A percentile compares a stretch with the other conserved stretches of the same genome.
Conservation (phyloP, 2,888 invertebrate species). For the Ormia ochracea region DNA sequence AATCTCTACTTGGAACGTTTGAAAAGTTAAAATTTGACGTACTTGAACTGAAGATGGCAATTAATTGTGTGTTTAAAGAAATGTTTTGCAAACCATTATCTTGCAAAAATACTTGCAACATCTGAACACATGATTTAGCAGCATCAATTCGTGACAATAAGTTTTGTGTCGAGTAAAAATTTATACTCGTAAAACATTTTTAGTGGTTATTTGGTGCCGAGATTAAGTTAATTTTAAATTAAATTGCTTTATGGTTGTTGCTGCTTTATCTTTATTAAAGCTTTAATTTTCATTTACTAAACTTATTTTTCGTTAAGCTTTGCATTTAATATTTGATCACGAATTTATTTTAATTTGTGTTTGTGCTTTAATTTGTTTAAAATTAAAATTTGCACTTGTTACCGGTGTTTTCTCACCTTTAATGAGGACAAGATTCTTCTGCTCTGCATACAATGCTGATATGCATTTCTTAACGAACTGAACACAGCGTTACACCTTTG, state of each 20-base stretch:
- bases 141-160: not conserved
- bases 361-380: constrained; percentile 55
- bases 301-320: constrained; percentile 1
- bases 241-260: not conserved
- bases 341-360: constrained; percentile 52
- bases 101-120: no score
- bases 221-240: constrained; percentile 5
- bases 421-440: constrained; percentile 47
- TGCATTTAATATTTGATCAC: constrained; percentile 46
- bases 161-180: not conserved
- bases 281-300: not conserved
- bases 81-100: no score
- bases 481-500: constrained; percentile 35
- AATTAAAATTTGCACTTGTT: constrained; percentile 59
- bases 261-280: not conserved
- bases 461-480: constrained; percentile 46
- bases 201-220: constrained; percentile 10
- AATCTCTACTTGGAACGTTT: no score
- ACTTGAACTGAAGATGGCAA: no score
- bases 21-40: no score
- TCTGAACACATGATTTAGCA: no score
- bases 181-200: not conserved
- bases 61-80: no score
- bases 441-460: constrained; percentile 22
- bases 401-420: constrained; percentile 58